Percentiles rank a stretch among this genome's conserved stretches.
These are phyloP conservation scores for Scotopteryx bipunctaria DNA, from an alignment of 2,888 invertebrate genomes.

Conservation along the genomic window DNA sequence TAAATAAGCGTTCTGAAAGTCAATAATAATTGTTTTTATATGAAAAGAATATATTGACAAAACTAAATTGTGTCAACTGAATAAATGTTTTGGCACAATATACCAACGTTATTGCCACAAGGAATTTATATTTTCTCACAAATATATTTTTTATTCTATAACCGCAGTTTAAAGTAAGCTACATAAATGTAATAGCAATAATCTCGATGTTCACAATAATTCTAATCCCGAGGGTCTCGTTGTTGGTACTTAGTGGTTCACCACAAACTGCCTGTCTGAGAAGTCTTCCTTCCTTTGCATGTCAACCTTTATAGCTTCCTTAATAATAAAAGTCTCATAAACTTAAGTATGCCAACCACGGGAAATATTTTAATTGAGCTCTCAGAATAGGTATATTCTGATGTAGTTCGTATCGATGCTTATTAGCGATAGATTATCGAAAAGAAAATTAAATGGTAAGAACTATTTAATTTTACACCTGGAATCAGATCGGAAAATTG, in stretches of 20 bases:
- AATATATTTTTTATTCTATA: constrained; percentile 4
- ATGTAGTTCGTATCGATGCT: constrained; percentile 17
- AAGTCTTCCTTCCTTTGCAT: constrained; percentile 62
- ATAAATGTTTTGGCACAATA: constrained; percentile 14
- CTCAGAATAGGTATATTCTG: constrained; percentile 30
- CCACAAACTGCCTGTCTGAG: constrained; percentile 58
- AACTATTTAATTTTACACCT: too few relatives aligned
- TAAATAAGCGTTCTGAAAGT: constrained; percentile 2
- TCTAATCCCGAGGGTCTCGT: constrained; percentile 48
- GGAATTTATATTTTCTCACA: background rate
- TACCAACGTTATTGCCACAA: constrained; percentile 4
- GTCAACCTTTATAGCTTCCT: constrained; percentile 48
- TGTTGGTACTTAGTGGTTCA: constrained; percentile 60
- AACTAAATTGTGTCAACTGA: constrained; percentile 2
- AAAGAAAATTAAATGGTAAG: too few relatives aligned
- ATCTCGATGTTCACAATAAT: constrained; percentile 54
- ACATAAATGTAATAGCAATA: constrained; percentile 45
- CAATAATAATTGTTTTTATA: constrained; percentile 9
- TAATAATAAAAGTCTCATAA: constrained; percentile 41
- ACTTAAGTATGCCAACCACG: constrained; percentile 28
- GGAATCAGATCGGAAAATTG: too few relatives aligned
- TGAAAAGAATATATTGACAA: constrained; percentile 2
- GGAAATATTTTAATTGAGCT: constrained; percentile 29
- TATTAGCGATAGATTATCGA: too few relatives aligned
- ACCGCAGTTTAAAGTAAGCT: constrained; percentile 21